Base-by-base conservation (phyloP, 2,888 invertebrate genomes). In the Pseudococcus jackbeardsleyi region DNA sequence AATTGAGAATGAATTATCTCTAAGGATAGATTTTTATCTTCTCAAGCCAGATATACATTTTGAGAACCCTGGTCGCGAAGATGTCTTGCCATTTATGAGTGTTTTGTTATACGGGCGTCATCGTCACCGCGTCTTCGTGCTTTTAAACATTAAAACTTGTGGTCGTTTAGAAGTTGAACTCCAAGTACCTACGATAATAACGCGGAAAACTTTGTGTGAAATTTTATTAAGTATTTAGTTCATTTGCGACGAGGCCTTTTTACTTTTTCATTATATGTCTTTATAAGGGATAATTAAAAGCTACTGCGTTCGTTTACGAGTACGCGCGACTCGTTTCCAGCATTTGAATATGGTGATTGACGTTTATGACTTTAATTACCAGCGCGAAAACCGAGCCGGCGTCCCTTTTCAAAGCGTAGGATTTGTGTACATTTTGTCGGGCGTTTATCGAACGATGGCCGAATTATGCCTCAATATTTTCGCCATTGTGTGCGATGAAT, bases 151-250 rank as follows among this genome's bases (percentile, higher is more conserved):
- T 72, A 72, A 72, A 72, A 72, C 68, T 72, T 72, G 68, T 12
- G 68, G 68, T 72, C 68, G 68, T 72, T 72, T 72, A 33, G 33
- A 72, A 72, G 68, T 72, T 72, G 11, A 72, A 72, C 33, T 33
- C 68, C 9, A 72, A 33, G 68, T 72, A 72, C 68, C 33, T 33
- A 33, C 33, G 11, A 72, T 72, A 72, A 72, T 59, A 59, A 59
- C 54, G 12, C 12, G 68, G 68, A 33, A 72, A 72, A 72, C 68
- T 72, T 72, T 72, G 15, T 72, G 68, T 72, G 33, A 72, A 72
- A 72, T 72, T 72, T 72, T 72, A 79, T 42, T 79, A 79, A 79
- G 79, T 79, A 79, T 79, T 79, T 79, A 79, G 79, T 79, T 42
- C 42, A 79, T 79, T 79, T 42, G 79, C 26, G 26, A 33, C n/a